Evolutionary conservation across 2,888 invertebrate genomes (phyloP), one percentile per base, ranked within the genome.

Genomic region (Chaitophorus viminalis): DNA sequence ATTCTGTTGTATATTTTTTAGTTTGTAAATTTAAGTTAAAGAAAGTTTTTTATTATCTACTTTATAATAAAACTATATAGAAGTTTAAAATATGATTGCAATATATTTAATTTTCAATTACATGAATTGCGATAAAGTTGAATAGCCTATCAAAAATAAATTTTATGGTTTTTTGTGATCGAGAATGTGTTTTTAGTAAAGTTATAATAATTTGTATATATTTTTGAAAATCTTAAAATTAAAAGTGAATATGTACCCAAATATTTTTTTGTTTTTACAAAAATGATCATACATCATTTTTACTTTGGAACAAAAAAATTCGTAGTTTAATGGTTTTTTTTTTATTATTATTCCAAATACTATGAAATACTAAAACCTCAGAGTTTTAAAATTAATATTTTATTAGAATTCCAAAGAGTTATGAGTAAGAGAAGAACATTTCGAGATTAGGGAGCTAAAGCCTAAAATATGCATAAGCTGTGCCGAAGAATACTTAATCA

Each of bases 371-470:
- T 75, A 31, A 84, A 46, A 76, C 18, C 65, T 31, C 25, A 31
- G 46, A 65, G 65, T 76, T 76, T 76, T 76, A 25, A 65, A 84
- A 84, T 86, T 70, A 86, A 86, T 86, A 72, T 70, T 86, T 78
- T 72, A 86, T 77, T 72, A 78, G 54, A 78, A 36, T 29, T 39
- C 25, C 21, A 11, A 36, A n/a, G 70, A 86, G 31, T 70, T 68
- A 77, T 68, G 52, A 77, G 46, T 33, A n/a, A 54, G 60, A 70
- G 54, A 70, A 54, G 52, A 78, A 52, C 25, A 54, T 78, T 78
- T 68, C 46, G 33, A 77, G 68, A 86, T 78, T 70, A 86, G 85
- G 33, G 70, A 78, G 14, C 14, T 78, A 29, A 86, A 86, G 54
- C 78, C 14, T 78, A 29, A 86, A 86, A 70, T 86, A 86, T 86